Base-by-base conservation (phyloP, 2,888 invertebrate genomes). In the Scaptodrosophila latifasciaeformis region DNA sequence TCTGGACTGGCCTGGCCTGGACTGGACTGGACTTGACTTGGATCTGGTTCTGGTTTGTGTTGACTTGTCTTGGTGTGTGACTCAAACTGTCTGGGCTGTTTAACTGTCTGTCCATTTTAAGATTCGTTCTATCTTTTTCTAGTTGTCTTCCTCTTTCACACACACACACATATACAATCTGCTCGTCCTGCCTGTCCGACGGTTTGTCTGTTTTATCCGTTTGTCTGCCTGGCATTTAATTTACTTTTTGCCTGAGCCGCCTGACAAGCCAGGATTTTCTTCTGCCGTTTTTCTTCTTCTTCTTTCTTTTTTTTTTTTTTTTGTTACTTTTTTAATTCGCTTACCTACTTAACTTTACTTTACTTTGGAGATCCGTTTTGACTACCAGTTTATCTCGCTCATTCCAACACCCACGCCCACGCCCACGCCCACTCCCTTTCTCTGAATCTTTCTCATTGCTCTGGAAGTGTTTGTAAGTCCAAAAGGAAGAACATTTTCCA, bases 271-370 rank as follows among this genome's bases (percentile, higher is more conserved):
- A n/a, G 31, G 21, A 40, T 10, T 19, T 40, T 27, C 17, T 10
- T 15, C 15, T 37, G 30, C 21, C 27, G 29, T 42, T 49, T 53
- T 47, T 52, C n/a, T n/a, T n/a, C n/a, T n/a, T n/a, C n/a, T n/a
- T 65, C 29, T 34, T 35, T 64, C 59, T 67, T 77, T 75, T 75
- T 67, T 74, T 72, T 79, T 72, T 80, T 77, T 75, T 78, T 49
- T 53, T 72, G 76, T 79, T 71, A 66, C 64, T 76, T 74, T 76
- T 79, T 79, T 79, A 74, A 74, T 74, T 74, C 72, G 72, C 72
- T 74, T 74, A 79, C 80, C 80, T 79, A 76, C 80, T 76, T 66
- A 59, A 58, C 54, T 63, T 50, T 48, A 44, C 56, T 47, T 55
- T 13, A 44, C 57, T 65, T 51, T 37, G 10, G 15, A 10, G 15